Evolutionary conservation across 2,113 vertebrate genomes (phyloP).

Genomic region (Dasypus novemcinctus): DNA sequence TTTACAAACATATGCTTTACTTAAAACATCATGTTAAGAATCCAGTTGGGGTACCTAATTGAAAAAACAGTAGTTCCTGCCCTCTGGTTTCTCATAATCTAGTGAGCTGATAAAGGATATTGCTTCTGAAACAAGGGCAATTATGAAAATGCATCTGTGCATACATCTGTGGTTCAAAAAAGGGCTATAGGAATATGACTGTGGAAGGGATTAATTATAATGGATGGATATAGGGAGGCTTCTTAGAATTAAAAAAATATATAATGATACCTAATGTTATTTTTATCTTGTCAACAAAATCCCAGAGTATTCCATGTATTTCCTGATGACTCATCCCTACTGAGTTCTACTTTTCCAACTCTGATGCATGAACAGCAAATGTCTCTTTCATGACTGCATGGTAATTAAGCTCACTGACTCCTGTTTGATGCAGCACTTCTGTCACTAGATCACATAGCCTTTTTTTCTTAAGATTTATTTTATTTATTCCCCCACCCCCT

Average conservation of each 20-base stretch:
- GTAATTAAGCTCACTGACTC: neutral
- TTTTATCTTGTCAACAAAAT: slow-evolving; percentile 36
- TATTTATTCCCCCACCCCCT: too few relatives aligned
- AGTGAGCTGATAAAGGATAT: neutral
- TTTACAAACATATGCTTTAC: neutral
- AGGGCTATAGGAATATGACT: neutral
- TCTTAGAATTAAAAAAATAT: neutral
- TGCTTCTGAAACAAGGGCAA: neutral
- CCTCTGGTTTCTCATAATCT: neutral
- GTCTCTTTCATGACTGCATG: neutral
- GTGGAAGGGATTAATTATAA: neutral
- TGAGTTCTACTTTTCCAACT: neutral
- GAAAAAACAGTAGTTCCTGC: neutral
- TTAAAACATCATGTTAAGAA: neutral
- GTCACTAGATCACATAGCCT: neutral
- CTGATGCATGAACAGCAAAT: neutral
- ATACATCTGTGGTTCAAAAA: neutral
- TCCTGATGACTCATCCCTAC: neutral
- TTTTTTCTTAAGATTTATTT: neutral
- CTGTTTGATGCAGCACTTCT: neutral
- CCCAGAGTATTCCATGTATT: neutral
- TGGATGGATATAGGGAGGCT: neutral
- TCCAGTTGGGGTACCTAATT: neutral
- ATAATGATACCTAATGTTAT: neutral
- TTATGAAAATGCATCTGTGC: neutral